Conservation (phyloP, 2,797 vertebrate species). For the Chaetodon trifasciatus region DNA sequence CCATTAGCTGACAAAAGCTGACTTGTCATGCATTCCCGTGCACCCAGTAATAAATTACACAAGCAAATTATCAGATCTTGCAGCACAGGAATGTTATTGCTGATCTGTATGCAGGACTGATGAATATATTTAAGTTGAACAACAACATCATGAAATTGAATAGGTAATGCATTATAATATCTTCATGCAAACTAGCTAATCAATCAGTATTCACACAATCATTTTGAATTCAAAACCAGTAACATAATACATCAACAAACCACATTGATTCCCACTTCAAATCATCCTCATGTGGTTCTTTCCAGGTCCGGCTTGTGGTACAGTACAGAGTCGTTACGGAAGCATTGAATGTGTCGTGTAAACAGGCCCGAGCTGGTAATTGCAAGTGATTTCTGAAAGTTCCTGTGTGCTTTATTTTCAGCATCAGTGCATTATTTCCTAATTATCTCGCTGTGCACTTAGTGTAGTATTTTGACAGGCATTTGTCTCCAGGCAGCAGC, state of each 20-base stretch:
- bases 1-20: not conserved
- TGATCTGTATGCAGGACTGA: not conserved
- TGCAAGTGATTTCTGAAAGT: conserved; percentile 72
- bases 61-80: not conserved
- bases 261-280: conserved; percentile 11
- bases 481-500: conserved; percentile 66
- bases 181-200: conserved; percentile 16
- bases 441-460: conserved; percentile 75
- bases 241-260: conserved; percentile 11
- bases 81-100: not conserved
- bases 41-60: not conserved
- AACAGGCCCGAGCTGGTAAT: conserved; percentile 70
- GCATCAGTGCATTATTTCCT: conserved; percentile 76
- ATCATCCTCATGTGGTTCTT: conserved; percentile 9
- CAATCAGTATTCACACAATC: not conserved
- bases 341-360: conserved; percentile 60
- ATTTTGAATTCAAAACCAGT: not conserved
- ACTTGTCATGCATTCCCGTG: not conserved
- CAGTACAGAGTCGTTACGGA: conserved; percentile 63
- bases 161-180: not conserved
- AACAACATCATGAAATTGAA: not conserved
- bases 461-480: conserved; percentile 64
- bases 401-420: conserved; percentile 73
- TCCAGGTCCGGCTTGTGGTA: conserved; percentile 37
- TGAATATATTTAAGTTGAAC: not conserved